Percentiles rank a stretch among this genome's conserved stretches.
phyloP scores from a whole-genome alignment of 2,113 vertebrate species.

The Climacteris rufus region DNA sequence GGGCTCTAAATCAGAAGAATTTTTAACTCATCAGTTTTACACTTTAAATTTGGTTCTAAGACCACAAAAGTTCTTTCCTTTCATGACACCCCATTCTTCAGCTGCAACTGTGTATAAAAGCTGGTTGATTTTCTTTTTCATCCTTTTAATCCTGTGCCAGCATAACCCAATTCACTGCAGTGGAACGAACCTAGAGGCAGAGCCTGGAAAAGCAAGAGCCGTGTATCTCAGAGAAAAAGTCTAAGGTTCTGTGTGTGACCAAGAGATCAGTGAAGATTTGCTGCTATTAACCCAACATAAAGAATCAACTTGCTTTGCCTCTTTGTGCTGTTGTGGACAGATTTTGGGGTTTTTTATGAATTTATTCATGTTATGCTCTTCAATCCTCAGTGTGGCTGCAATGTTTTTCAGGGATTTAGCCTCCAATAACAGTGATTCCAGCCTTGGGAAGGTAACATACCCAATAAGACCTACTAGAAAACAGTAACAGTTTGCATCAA shows the following conservation, averaged over 20 bases:
- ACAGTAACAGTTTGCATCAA: neutral
- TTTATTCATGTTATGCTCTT: neutral
- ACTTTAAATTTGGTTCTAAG: neutral
- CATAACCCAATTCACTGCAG: neutral
- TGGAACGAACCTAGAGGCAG: neutral
- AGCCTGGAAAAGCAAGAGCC: neutral
- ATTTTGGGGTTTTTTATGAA: neutral
- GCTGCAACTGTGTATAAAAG: neutral
- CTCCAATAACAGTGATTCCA: neutral
- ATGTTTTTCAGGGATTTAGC: neutral
- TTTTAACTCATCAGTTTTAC: neutral
- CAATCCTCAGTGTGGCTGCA: neutral
- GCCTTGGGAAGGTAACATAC: neutral
- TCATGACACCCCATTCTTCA: neutral
- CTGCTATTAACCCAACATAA: neutral
- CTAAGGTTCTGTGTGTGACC: neutral
- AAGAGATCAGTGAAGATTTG: neutral
- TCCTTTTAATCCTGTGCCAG: neutral
- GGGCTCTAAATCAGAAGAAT: neutral
- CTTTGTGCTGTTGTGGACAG: fast-evolving
- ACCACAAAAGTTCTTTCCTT: neutral
- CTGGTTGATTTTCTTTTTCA: neutral
- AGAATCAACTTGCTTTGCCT: neutral
- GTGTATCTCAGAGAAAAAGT: neutral
- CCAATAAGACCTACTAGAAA: neutral